A percentile compares a stretch with the other conserved stretches of the same genome.
phyloP scores from a whole-genome alignment of 2,888 invertebrate genomes.

The Phortica okadai region DNA sequence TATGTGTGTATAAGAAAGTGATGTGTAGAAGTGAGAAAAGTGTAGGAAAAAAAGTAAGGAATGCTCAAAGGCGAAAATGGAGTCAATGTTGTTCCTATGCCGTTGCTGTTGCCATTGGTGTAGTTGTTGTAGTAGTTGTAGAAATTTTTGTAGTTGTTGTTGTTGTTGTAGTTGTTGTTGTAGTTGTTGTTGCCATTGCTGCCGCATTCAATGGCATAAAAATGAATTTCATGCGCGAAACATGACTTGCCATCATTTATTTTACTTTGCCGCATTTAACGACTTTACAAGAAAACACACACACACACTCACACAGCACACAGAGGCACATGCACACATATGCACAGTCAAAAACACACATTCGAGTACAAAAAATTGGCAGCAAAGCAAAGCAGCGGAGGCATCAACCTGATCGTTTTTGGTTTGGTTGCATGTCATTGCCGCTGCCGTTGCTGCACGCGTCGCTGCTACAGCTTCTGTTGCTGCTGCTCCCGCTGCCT shows the following conservation, averaged over 20 bases:
- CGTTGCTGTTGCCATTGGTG: background rate
- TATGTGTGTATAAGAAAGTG: no score
- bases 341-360: background rate
- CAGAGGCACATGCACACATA: conserved; percentile 24
- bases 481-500: no score
- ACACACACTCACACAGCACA: conserved; percentile 43
- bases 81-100: no score
- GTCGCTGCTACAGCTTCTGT: no score
- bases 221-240: conserved; percentile 65
- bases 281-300: conserved; percentile 57
- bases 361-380: background rate
- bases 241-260: conserved; percentile 66
- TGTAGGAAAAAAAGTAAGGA: no score
- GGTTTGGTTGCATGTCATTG: no score
- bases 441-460: no score
- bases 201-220: conserved; percentile 52
- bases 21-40: no score
- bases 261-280: conserved; percentile 68
- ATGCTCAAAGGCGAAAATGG: no score
- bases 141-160: background rate
- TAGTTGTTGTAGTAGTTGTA: background rate
- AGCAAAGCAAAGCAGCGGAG: background rate
- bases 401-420: background rate
- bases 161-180: background rate
- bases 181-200: background rate